Base-by-base conservation (phyloP, 2,113 vertebrate genomes). In the Cynopterus brachyotis region DNA sequence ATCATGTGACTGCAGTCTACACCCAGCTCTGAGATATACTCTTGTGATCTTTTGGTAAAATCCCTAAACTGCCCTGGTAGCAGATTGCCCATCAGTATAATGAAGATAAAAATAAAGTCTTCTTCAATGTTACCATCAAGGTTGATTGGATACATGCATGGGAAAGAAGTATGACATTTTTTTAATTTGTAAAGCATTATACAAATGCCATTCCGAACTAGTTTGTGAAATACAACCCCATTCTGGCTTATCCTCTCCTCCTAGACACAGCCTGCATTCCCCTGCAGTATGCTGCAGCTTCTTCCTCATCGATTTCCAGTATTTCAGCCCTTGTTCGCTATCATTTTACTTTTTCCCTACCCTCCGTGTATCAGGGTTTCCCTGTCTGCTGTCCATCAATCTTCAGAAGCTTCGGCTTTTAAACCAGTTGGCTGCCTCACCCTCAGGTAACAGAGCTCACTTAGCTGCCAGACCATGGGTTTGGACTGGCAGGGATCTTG, bases 21-120 rank as follows among this genome's bases (percentile, higher is more conserved):
- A 85, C 3, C 37, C 73, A 82, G 47, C 12, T 90, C 55, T 10
- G 37, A 88, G 85, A 89, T 15, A 87, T 9, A 55, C 8, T 45
- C 78, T 50, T 35, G 3, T 69, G 81, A 47, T 45, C 75, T 57
- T 32, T 19, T 42, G 78, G 40, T n/a, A 28, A 88, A 85, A 62
- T 66, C 62, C 30, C 59, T 87, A 42, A 60, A 47, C 35, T 42
- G 30, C 35, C 28, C 67, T 47, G 67, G 12, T 28, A 37, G 76
- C 69, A 50, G n/a, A 70, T 26, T 83, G 28, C 30, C 79, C 24
- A 30, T 75, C 57, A 70, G 10, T 13, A n/a, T n/a, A 24, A 59
- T 20, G 9, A 88, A 83, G 69, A 87, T 69, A 81, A 66, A 85
- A 94, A 72, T 37, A 66, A 64, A 69, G 10, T 5, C 17, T 47